phyloP scores from a whole-genome alignment of 64 coral and sea anemone species.

The Astreopora myriophthalma region DNA sequence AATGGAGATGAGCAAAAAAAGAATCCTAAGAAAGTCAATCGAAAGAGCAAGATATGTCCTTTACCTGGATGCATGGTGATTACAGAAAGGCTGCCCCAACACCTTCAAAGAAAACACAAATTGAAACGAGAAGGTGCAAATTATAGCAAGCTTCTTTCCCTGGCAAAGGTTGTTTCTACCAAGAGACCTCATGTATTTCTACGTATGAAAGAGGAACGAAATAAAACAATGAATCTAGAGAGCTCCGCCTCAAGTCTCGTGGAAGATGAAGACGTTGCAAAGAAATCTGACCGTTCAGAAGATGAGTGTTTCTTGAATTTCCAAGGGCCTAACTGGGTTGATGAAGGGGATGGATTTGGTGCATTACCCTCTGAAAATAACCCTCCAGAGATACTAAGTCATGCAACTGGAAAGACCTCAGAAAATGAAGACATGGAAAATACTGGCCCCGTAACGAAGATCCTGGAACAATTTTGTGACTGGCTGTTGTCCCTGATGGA shows the following conservation, averaged over 20 bases:
- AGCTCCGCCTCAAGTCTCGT: too few relatives aligned
- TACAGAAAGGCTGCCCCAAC: slow-evolving; percentile 29
- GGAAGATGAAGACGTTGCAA: background rate
- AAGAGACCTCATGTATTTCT: background rate
- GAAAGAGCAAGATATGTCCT: background rate
- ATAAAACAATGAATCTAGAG: background rate
- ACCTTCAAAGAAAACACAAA: slow-evolving; percentile 10
- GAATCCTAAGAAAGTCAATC: background rate
- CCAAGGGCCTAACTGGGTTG: background rate
- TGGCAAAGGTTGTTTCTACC: background rate
- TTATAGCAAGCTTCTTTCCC: background rate
- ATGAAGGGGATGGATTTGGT: background rate
- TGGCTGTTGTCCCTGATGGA: slow-evolving; percentile 81
- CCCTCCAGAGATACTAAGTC: background rate
- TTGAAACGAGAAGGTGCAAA: background rate
- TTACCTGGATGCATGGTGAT: slow-evolving; percentile 10
- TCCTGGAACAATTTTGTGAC: slow-evolving; percentile 21
- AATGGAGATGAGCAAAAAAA: background rate
- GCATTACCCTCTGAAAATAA: background rate
- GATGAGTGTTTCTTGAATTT: background rate
- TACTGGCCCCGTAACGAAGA: background rate
- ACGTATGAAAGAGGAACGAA: slow-evolving; percentile 9
- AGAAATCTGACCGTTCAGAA: background rate
- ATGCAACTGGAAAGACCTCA: background rate
- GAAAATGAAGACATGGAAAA: background rate